Base-by-base conservation (phyloP, 2,113 vertebrate genomes). In the Dasypus novemcinctus region DNA sequence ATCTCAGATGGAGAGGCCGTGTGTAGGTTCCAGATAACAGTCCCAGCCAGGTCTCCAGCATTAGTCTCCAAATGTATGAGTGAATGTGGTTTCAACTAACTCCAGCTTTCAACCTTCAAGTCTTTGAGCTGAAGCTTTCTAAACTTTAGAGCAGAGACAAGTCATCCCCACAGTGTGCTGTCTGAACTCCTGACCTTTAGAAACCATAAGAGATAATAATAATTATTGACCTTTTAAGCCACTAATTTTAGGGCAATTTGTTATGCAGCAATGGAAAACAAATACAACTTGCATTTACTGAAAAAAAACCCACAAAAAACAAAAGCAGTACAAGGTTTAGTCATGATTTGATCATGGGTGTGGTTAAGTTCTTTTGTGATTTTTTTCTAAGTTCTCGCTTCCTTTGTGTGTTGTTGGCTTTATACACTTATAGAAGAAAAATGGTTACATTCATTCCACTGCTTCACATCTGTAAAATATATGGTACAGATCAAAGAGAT, bases 171-270 rank as follows among this genome's bases (percentile, higher is more conserved):
- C 4, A 79, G 13, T 57, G 4, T 64, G 10, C 17, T 63, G 0
- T 93, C 8, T 89, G 36, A 75, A 64, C 63, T 88, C 41, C 31
- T 87, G 38, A 76, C 33, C 33, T 85, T 85, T 13, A 41, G 31
- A 63, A 90, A 80, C 9, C 41, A 74, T 83, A 54, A 64, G 17
- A 78, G 17, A 78, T 54, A 43, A 52, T 79, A 88, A 49, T 93
- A n/a, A 4, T 90, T 71, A 81, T 38, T 43, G 54, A 54, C 7
- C 21, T 72, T 74, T 80, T 64, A 91, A 94, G 20, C 15, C 85
- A 84, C 52, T 86, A 86, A 87, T 82, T 95, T 95, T 93, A 85
- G 17, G 20, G 41, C 2, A 85, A 52, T 76, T 94, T 92, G 7
- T 90, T 61, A 57, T 46, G 21, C 0, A 54, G 31, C 7, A 63